These are phyloP conservation scores for Oasisia sp. DNA, from an alignment of 2,888 invertebrate species.

Conservation along the genomic window DNA sequence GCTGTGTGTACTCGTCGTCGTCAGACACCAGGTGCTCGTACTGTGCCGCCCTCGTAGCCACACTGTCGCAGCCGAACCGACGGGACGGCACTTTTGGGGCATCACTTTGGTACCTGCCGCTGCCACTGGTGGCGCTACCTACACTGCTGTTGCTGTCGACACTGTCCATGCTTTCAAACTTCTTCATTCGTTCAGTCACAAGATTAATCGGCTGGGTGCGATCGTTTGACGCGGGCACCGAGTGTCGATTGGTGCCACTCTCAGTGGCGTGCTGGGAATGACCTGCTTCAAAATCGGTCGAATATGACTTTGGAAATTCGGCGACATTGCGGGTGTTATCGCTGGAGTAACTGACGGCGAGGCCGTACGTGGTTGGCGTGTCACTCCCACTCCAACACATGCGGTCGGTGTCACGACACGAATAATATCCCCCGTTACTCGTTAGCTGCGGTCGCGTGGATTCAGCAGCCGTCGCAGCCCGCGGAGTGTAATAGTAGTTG, in stretches of 20 bases:
- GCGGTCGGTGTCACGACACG: not conserved
- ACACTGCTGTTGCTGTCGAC: conserved; percentile 20
- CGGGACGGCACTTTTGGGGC: not conserved
- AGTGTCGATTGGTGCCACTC: not conserved
- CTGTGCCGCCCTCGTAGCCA: conserved; percentile 58
- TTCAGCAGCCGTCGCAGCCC: not conserved
- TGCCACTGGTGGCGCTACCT: not conserved
- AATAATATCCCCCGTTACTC: not conserved
- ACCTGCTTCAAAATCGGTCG: not conserved
- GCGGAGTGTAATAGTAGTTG: not conserved
- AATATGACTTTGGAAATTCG: not conserved
- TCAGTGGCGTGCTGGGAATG: conserved; percentile 6
- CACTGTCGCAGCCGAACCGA: conserved; percentile 47
- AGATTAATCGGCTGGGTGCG: conserved; percentile 29
- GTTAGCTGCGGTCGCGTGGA: not conserved
- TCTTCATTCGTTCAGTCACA: conserved; percentile 38
- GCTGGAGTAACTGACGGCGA: not conserved
- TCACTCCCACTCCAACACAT: conserved; percentile 10
- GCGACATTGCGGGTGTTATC: not conserved
- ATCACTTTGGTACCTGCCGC: conserved; percentile 8
- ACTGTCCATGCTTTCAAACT: conserved; percentile 37
- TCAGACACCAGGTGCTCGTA: conserved; percentile 52
- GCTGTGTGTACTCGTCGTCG: conserved; percentile 19
- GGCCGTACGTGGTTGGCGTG: not conserved
- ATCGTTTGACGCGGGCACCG: conserved; percentile 23